phyloP scores from a whole-genome alignment of 1,140 invertebrate species.

The Drosophila santomea region DNA sequence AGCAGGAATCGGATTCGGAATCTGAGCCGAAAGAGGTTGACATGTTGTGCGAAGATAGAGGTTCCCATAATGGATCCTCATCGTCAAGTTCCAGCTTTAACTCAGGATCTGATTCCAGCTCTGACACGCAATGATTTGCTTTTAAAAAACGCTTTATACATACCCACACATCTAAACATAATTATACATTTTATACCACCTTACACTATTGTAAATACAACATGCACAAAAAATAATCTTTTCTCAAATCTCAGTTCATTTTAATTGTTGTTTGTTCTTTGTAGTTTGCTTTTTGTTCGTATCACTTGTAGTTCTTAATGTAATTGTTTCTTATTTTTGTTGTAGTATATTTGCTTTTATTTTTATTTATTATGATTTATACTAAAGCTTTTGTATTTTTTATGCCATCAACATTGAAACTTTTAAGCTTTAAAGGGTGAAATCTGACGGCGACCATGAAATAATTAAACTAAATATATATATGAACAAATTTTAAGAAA shows the following conservation, averaged over 20 bases:
- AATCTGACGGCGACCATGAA: constrained; percentile 7
- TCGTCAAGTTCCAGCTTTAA: constrained; percentile 32
- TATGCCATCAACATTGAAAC: constrained; percentile 18
- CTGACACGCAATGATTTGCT: constrained; percentile 29
- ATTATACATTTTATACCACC: constrained; percentile 4
- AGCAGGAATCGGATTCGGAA: constrained; percentile 1
- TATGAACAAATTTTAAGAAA: neutral
- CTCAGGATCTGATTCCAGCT: constrained; percentile 14
- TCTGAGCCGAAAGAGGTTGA: constrained; percentile 1
- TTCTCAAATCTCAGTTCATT: constrained; percentile 3
- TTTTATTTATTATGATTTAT: constrained; percentile 20
- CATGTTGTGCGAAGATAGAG: constrained; percentile 2
- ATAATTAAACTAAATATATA: neutral
- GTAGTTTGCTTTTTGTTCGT: constrained; percentile 50
- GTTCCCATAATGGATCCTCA: constrained; percentile 4
- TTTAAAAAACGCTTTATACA: constrained; percentile 1
- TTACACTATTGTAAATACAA: constrained; percentile 53
- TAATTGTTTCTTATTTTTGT: constrained; percentile 10
- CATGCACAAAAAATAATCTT: constrained; percentile 1
- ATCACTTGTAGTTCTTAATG: constrained; percentile 8
- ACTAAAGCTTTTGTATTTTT: constrained; percentile 25
- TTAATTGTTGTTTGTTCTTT: constrained; percentile 53
- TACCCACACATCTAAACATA: constrained; percentile 12
- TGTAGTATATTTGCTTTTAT: constrained; percentile 5
- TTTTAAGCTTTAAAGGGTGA: constrained; percentile 6